A percentile compares a stretch with the other conserved stretches of the same genome.
Conservation (phyloP, 2,797 vertebrate genomes). For the Onychomys arenicola region DNA sequence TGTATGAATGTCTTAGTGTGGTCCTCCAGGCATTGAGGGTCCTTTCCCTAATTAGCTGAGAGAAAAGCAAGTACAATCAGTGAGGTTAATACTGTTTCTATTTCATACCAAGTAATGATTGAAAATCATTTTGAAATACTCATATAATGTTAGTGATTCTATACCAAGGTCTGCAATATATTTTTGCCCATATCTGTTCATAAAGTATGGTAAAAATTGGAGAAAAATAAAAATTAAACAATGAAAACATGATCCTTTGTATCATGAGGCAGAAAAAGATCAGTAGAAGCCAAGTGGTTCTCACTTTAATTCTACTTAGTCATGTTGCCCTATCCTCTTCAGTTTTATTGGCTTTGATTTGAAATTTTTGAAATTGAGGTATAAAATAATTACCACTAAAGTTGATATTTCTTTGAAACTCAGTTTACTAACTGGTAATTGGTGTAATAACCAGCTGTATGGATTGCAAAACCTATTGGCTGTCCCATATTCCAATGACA, state of each 20-base stretch:
- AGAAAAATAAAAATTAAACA: neutral
- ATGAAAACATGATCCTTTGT: neutral
- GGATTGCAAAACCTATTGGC: neutral
- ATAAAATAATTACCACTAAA: neutral
- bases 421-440: neutral
- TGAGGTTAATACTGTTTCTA: too few species aligned
- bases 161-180: neutral
- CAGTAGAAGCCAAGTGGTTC: neutral
- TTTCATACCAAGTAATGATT: neutral
- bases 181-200: neutral
- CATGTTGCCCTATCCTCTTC: neutral
- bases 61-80: too few species aligned
- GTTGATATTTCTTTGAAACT: neutral
- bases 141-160: neutral
- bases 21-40: too few species aligned
- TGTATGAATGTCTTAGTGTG: too few species aligned
- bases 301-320: neutral
- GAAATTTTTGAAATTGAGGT: neutral
- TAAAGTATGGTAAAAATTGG: neutral
- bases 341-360: neutral
- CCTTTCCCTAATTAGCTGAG: too few species aligned
- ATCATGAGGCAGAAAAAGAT: neutral
- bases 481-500: neutral
- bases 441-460: neutral
- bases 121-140: neutral